A percentile compares a stretch with the other conserved stretches of the same genome.
Evolutionary conservation across 2,797 vertebrate species (phyloP).

Genomic region (Pachyuromys duprasi): DNA sequence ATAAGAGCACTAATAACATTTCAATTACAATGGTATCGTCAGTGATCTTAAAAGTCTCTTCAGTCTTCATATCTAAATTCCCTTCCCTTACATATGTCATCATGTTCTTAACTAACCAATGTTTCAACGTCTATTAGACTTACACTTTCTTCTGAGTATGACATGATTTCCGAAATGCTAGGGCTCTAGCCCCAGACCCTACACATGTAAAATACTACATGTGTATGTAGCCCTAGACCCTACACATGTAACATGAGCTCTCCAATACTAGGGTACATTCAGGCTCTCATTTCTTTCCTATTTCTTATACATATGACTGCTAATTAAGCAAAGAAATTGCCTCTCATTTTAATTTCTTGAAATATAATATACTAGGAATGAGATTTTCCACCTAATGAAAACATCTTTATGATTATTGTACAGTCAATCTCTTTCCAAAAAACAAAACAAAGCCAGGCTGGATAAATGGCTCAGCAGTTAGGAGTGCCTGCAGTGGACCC

Average conservation of each 20-base stretch:
- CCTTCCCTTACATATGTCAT: not conserved
- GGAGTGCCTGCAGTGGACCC: no score
- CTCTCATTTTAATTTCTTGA: not conserved
- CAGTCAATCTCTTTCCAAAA: not conserved
- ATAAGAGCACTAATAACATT: not conserved
- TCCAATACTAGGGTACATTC: not conserved
- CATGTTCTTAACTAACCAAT: not conserved
- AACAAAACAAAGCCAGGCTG: not conserved
- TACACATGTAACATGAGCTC: not conserved
- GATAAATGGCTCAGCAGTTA: not conserved
- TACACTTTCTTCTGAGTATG: not conserved
- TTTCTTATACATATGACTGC: slow-evolving; percentile 24
- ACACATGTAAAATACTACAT: no score
- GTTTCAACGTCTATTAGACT: not conserved
- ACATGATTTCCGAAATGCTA: not conserved
- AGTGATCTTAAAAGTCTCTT: not conserved
- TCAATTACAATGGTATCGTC: not conserved
- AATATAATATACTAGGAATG: slow-evolving; percentile 12
- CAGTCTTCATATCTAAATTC: not conserved
- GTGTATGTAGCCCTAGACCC: not conserved
- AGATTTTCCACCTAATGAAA: slow-evolving; percentile 19
- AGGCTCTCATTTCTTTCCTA: not conserved
- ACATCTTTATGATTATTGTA: not conserved
- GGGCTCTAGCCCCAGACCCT: not conserved
- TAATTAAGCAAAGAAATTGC: not conserved